phyloP scores from a whole-genome alignment of 2,888 invertebrate species.

The Thumatha senex region DNA sequence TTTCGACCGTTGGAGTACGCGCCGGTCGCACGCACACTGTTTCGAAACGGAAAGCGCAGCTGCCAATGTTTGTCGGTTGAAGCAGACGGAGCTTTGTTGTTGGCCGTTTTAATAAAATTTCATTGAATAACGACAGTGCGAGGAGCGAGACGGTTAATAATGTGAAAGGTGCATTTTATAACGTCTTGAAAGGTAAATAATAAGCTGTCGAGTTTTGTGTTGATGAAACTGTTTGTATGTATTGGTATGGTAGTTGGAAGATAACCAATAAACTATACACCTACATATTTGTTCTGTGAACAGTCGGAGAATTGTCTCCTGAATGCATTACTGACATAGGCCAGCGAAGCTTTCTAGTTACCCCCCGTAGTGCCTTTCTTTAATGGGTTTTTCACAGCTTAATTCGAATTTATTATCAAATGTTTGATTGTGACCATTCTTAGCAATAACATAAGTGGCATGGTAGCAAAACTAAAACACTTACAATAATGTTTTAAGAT shows the following conservation, averaged over 20 bases:
- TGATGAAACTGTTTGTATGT: too few relatives aligned
- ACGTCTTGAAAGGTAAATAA: constrained; percentile 7
- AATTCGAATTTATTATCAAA: too few relatives aligned
- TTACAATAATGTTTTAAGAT: too few relatives aligned
- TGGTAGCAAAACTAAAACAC: too few relatives aligned
- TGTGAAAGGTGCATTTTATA: constrained; percentile 12
- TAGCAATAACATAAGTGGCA: too few relatives aligned
- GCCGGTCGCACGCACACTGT: constrained; percentile 40
- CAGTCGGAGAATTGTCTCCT: too few relatives aligned
- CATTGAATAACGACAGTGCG: constrained; percentile 46
- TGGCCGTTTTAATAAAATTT: constrained; percentile 58
- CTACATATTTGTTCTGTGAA: not conserved
- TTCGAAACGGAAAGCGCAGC: constrained; percentile 56
- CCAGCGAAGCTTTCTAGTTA: too few relatives aligned
- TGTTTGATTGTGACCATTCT: too few relatives aligned
- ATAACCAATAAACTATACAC: too few relatives aligned
- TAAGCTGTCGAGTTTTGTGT: not conserved
- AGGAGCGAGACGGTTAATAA: constrained; percentile 20
- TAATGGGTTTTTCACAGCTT: too few relatives aligned
- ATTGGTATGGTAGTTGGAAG: too few relatives aligned
- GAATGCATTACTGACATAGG: not conserved
- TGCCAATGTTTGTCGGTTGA: constrained; percentile 45
- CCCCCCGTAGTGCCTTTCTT: too few relatives aligned
- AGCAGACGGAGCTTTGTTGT: constrained; percentile 36
- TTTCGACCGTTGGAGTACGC: constrained; percentile 43